Evolutionary conservation across 2,797 vertebrate species (phyloP).

Genomic region (Takifugu ocellatus): DNA sequence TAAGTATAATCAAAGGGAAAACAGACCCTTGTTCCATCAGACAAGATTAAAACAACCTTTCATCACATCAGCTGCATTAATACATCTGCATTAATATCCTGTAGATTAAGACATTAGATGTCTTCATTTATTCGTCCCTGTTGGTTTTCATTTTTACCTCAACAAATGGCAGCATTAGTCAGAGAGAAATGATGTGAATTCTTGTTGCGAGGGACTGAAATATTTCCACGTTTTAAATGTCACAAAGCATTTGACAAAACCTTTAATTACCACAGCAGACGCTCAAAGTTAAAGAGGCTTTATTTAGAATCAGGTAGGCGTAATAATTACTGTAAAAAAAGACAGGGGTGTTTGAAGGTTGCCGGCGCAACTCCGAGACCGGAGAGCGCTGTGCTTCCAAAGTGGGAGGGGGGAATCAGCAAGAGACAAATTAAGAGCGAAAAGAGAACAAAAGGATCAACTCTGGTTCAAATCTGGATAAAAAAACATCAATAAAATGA

Average conservation of each 20-base stretch:
- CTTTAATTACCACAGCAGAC: slow-evolving; percentile 11
- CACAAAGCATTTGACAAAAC: not conserved
- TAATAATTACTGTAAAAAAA: slow-evolving; percentile 20
- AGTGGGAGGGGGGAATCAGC: slow-evolving; percentile 4
- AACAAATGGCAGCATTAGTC: not conserved
- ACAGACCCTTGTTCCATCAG: slow-evolving; percentile 56
- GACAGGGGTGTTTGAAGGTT: slow-evolving; percentile 9
- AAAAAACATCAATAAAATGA: slow-evolving; percentile 20
- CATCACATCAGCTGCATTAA: slow-evolving; percentile 24
- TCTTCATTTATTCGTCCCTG: no score
- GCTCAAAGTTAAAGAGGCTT: slow-evolving; percentile 43
- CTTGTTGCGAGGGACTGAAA: not conserved
- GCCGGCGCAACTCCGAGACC: not conserved
- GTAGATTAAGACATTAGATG: not conserved
- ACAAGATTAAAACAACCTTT: slow-evolving; percentile 52
- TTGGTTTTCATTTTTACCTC: not conserved
- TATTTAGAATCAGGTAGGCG: slow-evolving; percentile 45
- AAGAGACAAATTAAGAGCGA: slow-evolving; percentile 27
- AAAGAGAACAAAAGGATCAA: slow-evolving; percentile 4
- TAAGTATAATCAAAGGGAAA: slow-evolving; percentile 64
- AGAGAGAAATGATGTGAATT: no score
- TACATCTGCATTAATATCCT: slow-evolving; percentile 14
- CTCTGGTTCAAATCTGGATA: slow-evolving; percentile 33
- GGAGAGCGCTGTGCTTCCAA: slow-evolving; percentile 27
- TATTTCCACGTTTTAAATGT: not conserved